Conservation (phyloP, 2,113 vertebrate genomes). For the Pterocles orientalis region DNA sequence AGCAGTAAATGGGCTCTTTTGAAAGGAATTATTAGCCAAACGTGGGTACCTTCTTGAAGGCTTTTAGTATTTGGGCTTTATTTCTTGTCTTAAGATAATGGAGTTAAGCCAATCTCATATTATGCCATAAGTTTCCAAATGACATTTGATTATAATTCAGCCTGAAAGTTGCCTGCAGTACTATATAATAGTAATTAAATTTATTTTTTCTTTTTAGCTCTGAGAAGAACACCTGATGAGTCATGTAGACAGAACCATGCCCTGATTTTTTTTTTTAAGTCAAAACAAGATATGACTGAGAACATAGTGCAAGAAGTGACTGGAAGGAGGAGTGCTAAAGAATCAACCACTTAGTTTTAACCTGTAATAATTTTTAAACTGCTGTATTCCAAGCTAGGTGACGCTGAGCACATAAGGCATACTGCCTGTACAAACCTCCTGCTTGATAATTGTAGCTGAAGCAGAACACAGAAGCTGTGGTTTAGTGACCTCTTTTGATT, state of each 20-base stretch:
- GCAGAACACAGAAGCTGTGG: not conserved
- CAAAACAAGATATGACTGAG: conserved; percentile 22
- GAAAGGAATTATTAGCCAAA: conserved; percentile 37
- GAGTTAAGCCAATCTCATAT: not conserved
- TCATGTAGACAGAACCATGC: conserved; percentile 19
- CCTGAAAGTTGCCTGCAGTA: conserved; percentile 22
- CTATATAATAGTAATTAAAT: conserved; percentile 42
- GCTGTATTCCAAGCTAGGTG: not conserved
- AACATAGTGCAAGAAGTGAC: not conserved
- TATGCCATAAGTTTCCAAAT: conserved; percentile 14
- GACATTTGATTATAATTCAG: conserved; percentile 14
- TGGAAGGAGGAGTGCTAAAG: conserved; percentile 8
- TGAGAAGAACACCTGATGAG: conserved; percentile 57
- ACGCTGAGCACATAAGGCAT: not conserved
- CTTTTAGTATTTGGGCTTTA: not conserved
- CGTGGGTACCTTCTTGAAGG: conserved; percentile 46
- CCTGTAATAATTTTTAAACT: conserved; percentile 16
- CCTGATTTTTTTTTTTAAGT: not conserved
- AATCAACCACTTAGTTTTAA: not conserved
- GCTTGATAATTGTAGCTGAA: not conserved
- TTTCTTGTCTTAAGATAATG: not conserved
- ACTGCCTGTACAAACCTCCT: not conserved
- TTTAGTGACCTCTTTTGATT: conserved; percentile 43
- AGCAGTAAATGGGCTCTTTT: conserved; percentile 92
- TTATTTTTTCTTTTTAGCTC: conserved; percentile 56